A percentile compares a stretch with the other conserved stretches of the same genome.
Conservation (phyloP, 2,797 vertebrate genomes). For the Luscinia luscinia region DNA sequence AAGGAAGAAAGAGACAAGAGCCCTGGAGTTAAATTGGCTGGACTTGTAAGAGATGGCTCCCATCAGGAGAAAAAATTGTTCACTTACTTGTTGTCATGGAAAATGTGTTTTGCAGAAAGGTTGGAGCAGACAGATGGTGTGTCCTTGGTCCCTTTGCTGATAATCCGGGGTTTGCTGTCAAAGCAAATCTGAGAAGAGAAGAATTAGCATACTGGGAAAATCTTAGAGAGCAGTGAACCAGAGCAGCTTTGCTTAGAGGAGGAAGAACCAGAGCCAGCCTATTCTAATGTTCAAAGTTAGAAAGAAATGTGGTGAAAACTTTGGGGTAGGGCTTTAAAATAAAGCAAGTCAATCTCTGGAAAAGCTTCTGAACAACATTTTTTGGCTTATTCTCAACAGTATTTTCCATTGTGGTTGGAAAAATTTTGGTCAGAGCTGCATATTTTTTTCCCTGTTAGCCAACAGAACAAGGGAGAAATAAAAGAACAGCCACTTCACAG, state of each 20-base stretch:
- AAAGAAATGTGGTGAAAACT: slow-evolving; percentile 36
- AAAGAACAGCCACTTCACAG: slow-evolving; percentile 22
- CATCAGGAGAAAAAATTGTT: not conserved
- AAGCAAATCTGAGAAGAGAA: slow-evolving; percentile 91
- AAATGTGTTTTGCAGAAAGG: slow-evolving; percentile 93
- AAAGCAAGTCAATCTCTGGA: slow-evolving; percentile 28
- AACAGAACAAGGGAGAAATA: not conserved
- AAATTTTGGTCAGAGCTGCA: slow-evolving; percentile 18
- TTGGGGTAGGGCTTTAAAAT: slow-evolving; percentile 40
- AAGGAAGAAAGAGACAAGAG: not conserved
- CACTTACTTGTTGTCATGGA: slow-evolving; percentile 96
- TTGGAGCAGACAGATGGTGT: slow-evolving; percentile 94
- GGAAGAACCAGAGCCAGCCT: slow-evolving; percentile 25
- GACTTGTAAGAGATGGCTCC: not conserved
- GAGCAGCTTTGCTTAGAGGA: not conserved
- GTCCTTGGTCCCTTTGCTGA: slow-evolving; percentile 98
- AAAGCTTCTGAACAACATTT: slow-evolving; percentile 7
- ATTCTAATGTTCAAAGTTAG: slow-evolving; percentile 43
- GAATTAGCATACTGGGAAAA: slow-evolving; percentile 9
- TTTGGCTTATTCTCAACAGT: slow-evolving; percentile 10
- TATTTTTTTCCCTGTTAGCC: slow-evolving; percentile 35
- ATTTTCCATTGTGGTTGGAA: slow-evolving; percentile 62
- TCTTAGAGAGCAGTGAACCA: slow-evolving; percentile 23
- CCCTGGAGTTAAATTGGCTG: not conserved
- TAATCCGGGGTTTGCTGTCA: slow-evolving; percentile 98